A percentile compares a stretch with the other conserved stretches of the same genome.
Conservation (phyloP, 2,797 vertebrate genomes). For the Crossoptilon crossoptilon region DNA sequence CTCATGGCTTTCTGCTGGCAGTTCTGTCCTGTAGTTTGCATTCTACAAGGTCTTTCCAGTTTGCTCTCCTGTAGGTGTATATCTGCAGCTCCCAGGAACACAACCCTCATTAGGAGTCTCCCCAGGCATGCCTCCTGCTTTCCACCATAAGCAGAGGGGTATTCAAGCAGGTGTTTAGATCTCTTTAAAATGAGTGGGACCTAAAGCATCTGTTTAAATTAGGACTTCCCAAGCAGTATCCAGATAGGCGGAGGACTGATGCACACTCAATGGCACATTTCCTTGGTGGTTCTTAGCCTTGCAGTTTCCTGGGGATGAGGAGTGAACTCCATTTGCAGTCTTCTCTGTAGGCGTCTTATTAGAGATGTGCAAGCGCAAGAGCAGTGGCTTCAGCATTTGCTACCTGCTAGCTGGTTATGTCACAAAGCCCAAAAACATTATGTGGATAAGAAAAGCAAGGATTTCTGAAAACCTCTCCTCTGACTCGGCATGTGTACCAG, state of each 20-base stretch:
- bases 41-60: background rate
- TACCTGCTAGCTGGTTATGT: background rate
- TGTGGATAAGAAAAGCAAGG: background rate
- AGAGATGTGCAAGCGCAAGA: background rate
- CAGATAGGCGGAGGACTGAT: background rate
- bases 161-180: background rate
- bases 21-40: background rate
- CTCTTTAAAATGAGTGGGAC: background rate
- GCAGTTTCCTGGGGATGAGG: accelerated
- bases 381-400: background rate
- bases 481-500: accelerated
- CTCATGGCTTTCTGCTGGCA: background rate
- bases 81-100: background rate
- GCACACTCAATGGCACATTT: background rate
- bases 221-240: background rate
- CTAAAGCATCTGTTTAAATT: background rate
- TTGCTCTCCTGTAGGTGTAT: background rate
- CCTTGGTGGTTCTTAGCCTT: background rate
- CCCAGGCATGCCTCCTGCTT: background rate
- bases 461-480: background rate
- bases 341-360: background rate
- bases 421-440: background rate
- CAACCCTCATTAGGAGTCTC: background rate
- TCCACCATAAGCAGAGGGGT: background rate
- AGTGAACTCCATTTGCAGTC: background rate